Evolutionary conservation across 2,888 invertebrate species (phyloP), one percentile per base, ranked within the genome.

Genomic region (Oscheius onirici): DNA sequence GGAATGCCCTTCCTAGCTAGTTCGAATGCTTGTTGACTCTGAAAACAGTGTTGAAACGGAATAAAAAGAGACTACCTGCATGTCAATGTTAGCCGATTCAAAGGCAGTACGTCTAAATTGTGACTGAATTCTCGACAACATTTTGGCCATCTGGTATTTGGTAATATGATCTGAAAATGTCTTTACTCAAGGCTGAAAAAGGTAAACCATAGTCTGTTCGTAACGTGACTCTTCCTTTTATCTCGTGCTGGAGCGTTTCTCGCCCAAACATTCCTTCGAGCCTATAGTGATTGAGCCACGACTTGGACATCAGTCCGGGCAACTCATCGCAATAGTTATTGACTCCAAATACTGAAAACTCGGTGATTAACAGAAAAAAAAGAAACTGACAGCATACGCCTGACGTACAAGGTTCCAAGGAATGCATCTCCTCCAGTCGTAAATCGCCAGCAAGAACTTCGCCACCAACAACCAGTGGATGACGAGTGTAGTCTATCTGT

Each of bases 11-110:
- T 90, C 0, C 91, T 90, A 8, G 95, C 95, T 71, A 97, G 86
- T 71, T 97, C 94, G 88, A 94, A 97, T 11, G 95, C 95, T 52
- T 92, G 91, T 88, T 97, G 94, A 49, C 94, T 94, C 83, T 82
- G 57, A 17, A 55, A 40, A 52, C 15, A 44, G 22, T 13, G 26
- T 54, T 41, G 15, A 15, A 22, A 13, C 13, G 17, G 34, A 11
- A 20, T 13, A 26, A 20, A 55, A 61, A 26, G 28, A 17, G 28
- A n/a, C 11, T 1, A 79, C 81, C 73, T 94, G 92, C 74, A 93
- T 90, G 87, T 94, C 92, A 0, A 96, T 91, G 26, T 95, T 95
- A 8, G 84, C 83, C 52, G 81, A 66, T 46, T 84, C 76, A 72
- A 84, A 86, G 8, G 84, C 77, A 8, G 76, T 73, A 22, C 76